phyloP scores from a whole-genome alignment of 2,113 vertebrate genomes.

The Gymnarchus niloticus region DNA sequence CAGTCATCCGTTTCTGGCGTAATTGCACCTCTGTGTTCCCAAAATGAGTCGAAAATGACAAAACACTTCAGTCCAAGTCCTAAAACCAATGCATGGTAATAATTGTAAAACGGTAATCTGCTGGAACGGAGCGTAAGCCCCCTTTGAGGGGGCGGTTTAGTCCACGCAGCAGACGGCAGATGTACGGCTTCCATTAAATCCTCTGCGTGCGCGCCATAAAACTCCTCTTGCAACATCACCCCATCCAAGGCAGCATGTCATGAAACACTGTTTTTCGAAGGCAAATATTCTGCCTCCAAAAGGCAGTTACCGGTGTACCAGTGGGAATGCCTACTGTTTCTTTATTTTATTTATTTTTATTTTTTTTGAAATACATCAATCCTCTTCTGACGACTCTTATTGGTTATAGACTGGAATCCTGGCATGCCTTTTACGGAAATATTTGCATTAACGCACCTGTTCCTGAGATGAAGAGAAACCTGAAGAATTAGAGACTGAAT shows the following conservation, averaged over 20 bases:
- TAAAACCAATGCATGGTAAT: neutral
- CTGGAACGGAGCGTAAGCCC: neutral
- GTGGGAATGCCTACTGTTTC: neutral
- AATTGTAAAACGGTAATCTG: neutral
- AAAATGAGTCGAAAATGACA: neutral
- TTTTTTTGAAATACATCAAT: too few species aligned
- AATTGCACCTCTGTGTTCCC: neutral
- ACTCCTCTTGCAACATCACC: neutral
- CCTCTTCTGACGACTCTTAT: neutral
- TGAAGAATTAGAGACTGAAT: neutral
- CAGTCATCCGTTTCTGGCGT: neutral
- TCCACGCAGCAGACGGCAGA: neutral
- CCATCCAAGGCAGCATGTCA: neutral
- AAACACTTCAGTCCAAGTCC: neutral
- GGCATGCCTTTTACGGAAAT: neutral
- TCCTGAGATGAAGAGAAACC: neutral
- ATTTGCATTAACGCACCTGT: neutral
- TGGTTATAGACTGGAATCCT: neutral
- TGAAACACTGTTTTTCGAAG: neutral
- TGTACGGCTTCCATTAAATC: neutral
- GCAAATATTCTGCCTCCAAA: neutral
- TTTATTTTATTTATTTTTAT: neutral
- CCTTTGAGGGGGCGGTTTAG: neutral
- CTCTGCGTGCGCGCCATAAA: neutral
- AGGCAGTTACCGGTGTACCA: neutral